Evolutionary conservation across 64 coral and sea anemone species (phyloP).

Genomic region (Montipora foliosa): DNA sequence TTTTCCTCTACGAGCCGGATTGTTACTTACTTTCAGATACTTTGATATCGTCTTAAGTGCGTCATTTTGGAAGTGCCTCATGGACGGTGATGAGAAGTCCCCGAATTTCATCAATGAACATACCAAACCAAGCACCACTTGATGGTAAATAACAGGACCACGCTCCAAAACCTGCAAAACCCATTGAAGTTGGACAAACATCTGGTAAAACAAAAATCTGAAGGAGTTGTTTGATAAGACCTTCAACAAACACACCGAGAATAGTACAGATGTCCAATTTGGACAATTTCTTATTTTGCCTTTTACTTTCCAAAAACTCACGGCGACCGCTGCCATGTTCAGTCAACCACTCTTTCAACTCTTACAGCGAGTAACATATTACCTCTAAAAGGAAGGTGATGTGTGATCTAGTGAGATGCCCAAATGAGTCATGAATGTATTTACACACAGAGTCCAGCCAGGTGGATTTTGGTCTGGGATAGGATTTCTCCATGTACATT

Average conservation of each 20-base stretch:
- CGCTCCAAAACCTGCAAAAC: constrained; percentile 85
- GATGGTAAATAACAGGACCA: constrained; percentile 78
- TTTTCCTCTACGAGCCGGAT: not conserved
- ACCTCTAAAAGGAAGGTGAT: constrained; percentile 96
- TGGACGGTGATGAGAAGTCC: constrained; percentile 85
- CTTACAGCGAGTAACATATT: not conserved
- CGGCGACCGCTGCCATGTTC: not conserved
- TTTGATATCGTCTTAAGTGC: constrained; percentile 91
- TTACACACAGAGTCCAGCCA: constrained; percentile 93
- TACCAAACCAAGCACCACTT: constrained; percentile 79
- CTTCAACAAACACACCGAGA: too few species aligned
- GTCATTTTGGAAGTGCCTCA: constrained; percentile 91
- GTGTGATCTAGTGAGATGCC: constrained; percentile 78
- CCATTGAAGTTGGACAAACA: not conserved
- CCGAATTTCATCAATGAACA: constrained; percentile 87
- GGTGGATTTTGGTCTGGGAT: constrained; percentile 72
- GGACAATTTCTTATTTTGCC: too few species aligned
- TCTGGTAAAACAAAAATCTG: too few species aligned
- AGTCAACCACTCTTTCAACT: not conserved
- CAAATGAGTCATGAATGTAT: constrained; percentile 87
- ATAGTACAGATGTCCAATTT: too few species aligned
- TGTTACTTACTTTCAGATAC: constrained; percentile 88
- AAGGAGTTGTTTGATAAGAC: too few species aligned
- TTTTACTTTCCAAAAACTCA: too few species aligned
- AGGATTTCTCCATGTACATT: constrained; percentile 86